A percentile compares a stretch with the other conserved stretches of the same genome.
phyloP scores from a whole-genome alignment of 2,888 invertebrate species.

The Hecatera dysodea region DNA sequence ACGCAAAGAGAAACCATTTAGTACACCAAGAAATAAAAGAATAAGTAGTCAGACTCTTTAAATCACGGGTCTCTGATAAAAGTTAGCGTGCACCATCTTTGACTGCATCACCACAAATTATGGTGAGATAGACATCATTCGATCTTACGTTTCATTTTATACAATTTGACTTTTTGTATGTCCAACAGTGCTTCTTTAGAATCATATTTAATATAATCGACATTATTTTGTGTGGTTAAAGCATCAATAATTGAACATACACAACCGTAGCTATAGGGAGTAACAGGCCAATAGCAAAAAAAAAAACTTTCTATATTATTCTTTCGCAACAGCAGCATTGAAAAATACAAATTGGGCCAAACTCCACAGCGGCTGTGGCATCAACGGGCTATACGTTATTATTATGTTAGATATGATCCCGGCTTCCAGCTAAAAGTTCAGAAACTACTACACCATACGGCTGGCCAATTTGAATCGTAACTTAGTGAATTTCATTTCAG shows the following conservation, averaged over 20 bases:
- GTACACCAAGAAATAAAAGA: too few relatives aligned
- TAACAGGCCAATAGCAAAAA: not conserved
- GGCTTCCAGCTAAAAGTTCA: conserved; percentile 59
- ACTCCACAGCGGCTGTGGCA: conserved; percentile 40
- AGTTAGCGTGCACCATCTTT: too few relatives aligned
- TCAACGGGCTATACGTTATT: conserved; percentile 32
- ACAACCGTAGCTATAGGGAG: rapidly evolving
- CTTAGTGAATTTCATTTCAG: conserved; percentile 68
- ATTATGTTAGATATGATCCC: conserved; percentile 60
- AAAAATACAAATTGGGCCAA: conserved; percentile 36
- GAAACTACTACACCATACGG: conserved; percentile 59
- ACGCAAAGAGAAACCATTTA: too few relatives aligned
- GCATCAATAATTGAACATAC: not conserved
- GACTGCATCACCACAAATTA: too few relatives aligned
- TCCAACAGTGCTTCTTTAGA: too few relatives aligned
- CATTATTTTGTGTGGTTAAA: too few relatives aligned
- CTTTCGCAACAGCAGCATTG: not conserved
- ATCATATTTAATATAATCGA: not conserved
- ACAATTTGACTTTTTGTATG: too few relatives aligned
- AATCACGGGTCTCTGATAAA: not conserved
- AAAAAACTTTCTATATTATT: not conserved
- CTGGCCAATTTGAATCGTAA: conserved; percentile 68
- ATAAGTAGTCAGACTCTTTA: not conserved
- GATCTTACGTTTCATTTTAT: too few relatives aligned
- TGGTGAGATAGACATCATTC: too few relatives aligned